These are phyloP conservation scores for Prunella fulvescens DNA, from an alignment of 2,113 vertebrate species.

Conservation along the genomic window DNA sequence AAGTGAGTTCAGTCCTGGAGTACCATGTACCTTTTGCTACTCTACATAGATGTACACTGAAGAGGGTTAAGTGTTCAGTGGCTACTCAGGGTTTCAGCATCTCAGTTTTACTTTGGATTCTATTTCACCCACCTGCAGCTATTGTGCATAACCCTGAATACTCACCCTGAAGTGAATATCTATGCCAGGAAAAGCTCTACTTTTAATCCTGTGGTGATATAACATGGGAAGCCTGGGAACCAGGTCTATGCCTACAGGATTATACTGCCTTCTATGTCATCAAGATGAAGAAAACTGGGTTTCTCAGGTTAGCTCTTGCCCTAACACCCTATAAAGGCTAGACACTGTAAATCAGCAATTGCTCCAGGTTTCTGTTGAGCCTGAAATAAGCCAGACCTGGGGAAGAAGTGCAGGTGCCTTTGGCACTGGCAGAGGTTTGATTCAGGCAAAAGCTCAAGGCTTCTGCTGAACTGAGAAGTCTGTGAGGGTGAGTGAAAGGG, in stretches of 20 bases:
- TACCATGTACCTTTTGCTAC: not conserved
- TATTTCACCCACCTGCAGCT: not conserved
- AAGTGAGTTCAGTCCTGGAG: not conserved
- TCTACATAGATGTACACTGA: accelerated
- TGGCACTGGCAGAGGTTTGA: not conserved
- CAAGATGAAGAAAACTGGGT: not conserved
- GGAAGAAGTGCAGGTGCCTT: not conserved
- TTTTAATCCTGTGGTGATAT: not conserved
- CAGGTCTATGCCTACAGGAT: not conserved
- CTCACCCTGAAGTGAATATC: not conserved
- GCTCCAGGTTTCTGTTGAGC: not conserved
- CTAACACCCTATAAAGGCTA: not conserved
- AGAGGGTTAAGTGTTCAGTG: not conserved
- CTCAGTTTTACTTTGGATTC: not conserved
- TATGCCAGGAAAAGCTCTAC: not conserved
- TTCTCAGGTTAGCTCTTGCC: not conserved
- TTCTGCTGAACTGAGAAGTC: not conserved
- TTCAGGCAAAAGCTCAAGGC: not conserved
- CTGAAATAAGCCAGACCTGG: not conserved
- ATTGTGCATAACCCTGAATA: not conserved
- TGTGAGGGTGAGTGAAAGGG: not conserved
- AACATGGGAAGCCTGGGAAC: not conserved
- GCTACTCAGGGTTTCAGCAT: not conserved
- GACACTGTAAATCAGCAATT: not conserved
- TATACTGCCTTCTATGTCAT: not conserved